Evolutionary conservation across 2,888 invertebrate species (phyloP).

Genomic region (Mantis religiosa): DNA sequence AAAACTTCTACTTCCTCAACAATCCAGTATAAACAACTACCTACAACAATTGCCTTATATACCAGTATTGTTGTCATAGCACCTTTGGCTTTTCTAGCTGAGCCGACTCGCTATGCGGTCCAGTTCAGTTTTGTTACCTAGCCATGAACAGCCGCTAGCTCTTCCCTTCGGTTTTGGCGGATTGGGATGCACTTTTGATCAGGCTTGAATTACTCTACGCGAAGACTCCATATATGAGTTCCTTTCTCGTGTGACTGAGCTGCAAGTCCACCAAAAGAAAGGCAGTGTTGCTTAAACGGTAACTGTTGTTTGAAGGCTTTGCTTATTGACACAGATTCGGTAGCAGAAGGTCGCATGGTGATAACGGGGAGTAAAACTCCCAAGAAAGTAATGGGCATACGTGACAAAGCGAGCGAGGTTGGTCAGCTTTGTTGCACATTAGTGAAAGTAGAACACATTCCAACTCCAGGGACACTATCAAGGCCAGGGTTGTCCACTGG

Average conservation of each 20-base stretch:
- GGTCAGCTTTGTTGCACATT: background rate
- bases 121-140: no score
- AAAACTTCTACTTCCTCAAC: no score
- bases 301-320: background rate
- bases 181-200: no score
- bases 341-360: background rate
- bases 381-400: background rate
- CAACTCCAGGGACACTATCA: background rate
- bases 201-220: no score
- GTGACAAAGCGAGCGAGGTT: background rate
- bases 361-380: background rate
- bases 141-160: no score
- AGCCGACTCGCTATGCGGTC: no score
- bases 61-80: no score
- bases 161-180: no score
- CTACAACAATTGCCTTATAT: no score
- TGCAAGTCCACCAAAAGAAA: background rate
- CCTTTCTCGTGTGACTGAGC: background rate
- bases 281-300: background rate
- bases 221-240: no score
- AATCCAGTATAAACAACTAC: no score
- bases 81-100: no score
- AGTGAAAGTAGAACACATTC: conserved; percentile 4
- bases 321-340: background rate
- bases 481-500: background rate